Conservation (phyloP, 1,140 invertebrate species). For the Notospermus geniculatus region DNA sequence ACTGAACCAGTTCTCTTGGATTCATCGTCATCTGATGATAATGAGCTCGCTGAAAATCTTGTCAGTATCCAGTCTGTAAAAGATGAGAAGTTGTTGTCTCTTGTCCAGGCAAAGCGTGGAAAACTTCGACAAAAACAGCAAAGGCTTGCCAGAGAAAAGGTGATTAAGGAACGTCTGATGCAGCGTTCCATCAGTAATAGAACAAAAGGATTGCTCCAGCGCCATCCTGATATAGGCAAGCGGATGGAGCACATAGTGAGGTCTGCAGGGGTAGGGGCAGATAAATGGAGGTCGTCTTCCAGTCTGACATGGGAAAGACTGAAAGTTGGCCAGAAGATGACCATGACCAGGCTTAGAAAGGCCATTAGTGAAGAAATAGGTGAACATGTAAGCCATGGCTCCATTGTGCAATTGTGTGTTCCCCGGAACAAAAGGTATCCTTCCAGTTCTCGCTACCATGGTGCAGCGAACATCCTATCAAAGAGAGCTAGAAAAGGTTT, state of each 20-base stretch:
- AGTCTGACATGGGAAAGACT: constrained; percentile 1
- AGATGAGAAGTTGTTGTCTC: neutral
- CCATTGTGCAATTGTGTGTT: neutral
- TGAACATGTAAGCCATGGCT: neutral
- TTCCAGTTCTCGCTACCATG: neutral
- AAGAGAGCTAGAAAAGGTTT: neutral
- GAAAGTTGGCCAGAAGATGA: constrained; percentile 7
- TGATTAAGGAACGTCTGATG: neutral
- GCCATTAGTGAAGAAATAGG: neutral
- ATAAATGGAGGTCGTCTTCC: constrained; percentile 1
- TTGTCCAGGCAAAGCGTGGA: neutral
- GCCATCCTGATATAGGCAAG: constrained; percentile 5
- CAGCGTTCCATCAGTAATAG: neutral
- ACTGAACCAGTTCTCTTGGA: neutral
- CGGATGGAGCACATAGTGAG: constrained; percentile 2
- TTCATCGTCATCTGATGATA: neutral
- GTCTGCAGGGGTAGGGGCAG: neutral
- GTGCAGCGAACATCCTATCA: neutral
- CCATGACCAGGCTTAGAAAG: neutral
- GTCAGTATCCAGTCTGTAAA: neutral
- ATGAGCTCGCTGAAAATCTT: neutral
- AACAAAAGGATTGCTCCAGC: neutral
- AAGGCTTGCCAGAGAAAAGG: neutral
- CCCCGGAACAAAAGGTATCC: neutral
- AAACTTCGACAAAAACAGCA: neutral